Percentiles rank a stretch among this genome's conserved stretches.
Conservation (phyloP, 2,113 vertebrate genomes). For the Amazona vittata region DNA sequence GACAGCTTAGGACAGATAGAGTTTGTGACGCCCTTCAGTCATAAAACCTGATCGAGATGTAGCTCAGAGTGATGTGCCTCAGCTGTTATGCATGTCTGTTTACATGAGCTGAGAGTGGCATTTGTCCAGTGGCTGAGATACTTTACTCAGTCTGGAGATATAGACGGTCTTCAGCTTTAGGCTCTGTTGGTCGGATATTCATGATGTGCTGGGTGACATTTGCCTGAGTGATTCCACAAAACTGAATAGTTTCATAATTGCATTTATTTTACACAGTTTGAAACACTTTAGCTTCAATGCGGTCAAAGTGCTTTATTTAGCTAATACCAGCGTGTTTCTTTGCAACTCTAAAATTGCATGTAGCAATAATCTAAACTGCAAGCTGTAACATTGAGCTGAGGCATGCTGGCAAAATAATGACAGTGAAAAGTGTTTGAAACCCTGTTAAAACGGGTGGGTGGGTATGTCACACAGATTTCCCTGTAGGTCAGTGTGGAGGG, state of each 20-base stretch:
- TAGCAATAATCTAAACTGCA: conserved; percentile 21
- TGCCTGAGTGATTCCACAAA: conserved; percentile 13
- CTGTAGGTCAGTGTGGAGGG: background rate
- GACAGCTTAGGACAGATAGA: background rate
- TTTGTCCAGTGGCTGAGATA: background rate
- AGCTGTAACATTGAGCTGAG: background rate
- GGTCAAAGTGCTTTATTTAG: conserved; percentile 22
- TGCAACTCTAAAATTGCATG: conserved; percentile 6
- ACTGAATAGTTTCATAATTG: conserved; percentile 27
- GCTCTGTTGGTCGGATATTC: background rate
- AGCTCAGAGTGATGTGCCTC: background rate
- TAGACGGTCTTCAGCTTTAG: background rate
- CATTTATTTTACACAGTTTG: conserved; percentile 30
- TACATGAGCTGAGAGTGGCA: background rate
- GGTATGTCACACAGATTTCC: background rate
- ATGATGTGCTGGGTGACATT: background rate
- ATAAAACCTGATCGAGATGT: background rate
- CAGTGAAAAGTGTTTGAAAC: background rate
- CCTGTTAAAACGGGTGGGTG: background rate
- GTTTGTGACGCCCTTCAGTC: conserved; percentile 17
- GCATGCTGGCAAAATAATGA: background rate
- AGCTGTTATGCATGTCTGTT: conserved; percentile 19
- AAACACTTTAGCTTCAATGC: conserved; percentile 43
- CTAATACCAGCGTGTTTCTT: background rate
- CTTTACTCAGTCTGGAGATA: background rate